Evolutionary conservation across 2,797 vertebrate species (phyloP).

Genomic region (Siniperca scherzeri): DNA sequence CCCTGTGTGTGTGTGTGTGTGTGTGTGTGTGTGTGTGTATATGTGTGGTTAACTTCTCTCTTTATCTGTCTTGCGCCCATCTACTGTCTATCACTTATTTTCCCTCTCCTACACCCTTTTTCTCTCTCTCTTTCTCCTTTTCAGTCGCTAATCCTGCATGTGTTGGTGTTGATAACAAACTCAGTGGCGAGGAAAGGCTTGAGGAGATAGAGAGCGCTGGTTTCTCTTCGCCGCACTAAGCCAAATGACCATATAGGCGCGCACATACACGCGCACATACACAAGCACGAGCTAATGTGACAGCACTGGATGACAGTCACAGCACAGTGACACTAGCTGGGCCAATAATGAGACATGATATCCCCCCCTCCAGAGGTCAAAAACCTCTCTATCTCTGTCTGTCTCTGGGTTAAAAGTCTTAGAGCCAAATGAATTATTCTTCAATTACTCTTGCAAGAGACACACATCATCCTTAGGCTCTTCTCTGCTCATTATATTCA

Average conservation of each 20-base stretch:
- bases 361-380: constrained; percentile 73
- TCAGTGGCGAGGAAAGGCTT: constrained; percentile 74
- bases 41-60: constrained; percentile 61
- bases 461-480: constrained; percentile 78
- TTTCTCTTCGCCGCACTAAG: constrained; percentile 70
- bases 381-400: constrained; percentile 71
- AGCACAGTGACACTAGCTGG: constrained; percentile 65
- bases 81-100: constrained; percentile 76
- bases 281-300: constrained; percentile 12
- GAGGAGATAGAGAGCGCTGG: constrained; percentile 66
- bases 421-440: constrained; percentile 82
- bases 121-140: constrained; percentile 51
- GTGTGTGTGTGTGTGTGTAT: constrained; percentile 28
- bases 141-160: constrained; percentile 80
- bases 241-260: constrained; percentile 71
- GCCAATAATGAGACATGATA: constrained; percentile 78
- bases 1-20: constrained; percentile 24
- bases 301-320: constrained; percentile 52
- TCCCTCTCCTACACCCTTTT: constrained; percentile 29
- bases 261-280: constrained; percentile 6
- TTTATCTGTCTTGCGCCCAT: constrained; percentile 74
- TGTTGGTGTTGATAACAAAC: constrained; percentile 83
- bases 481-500: constrained; percentile 78
- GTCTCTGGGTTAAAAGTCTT: constrained; percentile 79
- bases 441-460: constrained; percentile 78